phyloP scores from a whole-genome alignment of 2,113 vertebrate species.

The Hippopotamus amphibius region DNA sequence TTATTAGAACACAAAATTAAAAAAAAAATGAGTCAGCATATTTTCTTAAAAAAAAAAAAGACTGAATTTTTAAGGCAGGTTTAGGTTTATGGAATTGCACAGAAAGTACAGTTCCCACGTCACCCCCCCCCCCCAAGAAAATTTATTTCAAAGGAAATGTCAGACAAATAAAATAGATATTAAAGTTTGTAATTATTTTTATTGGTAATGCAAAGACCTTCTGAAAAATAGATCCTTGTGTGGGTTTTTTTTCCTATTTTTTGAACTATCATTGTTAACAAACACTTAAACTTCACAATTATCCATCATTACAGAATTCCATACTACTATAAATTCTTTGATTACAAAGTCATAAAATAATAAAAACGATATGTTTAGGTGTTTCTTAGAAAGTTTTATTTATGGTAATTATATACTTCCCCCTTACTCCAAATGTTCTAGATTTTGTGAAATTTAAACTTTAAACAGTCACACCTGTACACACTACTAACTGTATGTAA shows the following conservation, averaged over 20 bases:
- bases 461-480: neutral
- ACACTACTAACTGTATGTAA: constrained; percentile 44
- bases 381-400: neutral
- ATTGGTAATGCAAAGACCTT: neutral
- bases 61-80: neutral
- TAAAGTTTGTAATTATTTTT: neutral
- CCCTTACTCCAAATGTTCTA: neutral
- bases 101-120: neutral
- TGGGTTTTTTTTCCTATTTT: neutral
- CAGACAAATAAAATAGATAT: neutral
- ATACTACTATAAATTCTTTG: neutral
- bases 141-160: neutral
- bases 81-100: neutral
- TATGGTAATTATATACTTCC: neutral
- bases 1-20: neutral
- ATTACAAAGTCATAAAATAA: neutral
- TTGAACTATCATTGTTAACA: neutral
- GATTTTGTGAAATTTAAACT: constrained; percentile 71
- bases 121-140: neutral
- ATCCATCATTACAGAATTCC: neutral
- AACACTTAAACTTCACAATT: neutral
- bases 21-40: neutral
- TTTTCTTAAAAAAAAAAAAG: neutral
- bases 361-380: neutral
- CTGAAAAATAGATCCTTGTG: neutral